Evolutionary conservation across 2,113 vertebrate genomes (phyloP), one percentile per base, ranked within the genome.

Genomic region (Turdus rufiventris): DNA sequence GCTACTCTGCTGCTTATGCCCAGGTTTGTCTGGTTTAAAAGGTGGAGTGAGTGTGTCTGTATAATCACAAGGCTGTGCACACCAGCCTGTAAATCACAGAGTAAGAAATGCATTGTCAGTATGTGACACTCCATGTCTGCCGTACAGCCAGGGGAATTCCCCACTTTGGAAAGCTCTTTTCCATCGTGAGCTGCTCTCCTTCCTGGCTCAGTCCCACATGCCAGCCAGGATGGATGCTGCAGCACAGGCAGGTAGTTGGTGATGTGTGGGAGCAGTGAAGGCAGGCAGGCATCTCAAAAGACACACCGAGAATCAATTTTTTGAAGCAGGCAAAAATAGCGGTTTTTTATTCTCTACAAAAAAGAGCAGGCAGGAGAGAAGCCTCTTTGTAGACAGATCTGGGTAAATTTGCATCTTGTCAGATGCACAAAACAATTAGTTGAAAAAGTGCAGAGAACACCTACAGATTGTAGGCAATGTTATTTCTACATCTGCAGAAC

Each of bases 361-460:
- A 89, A 86, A 48, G 28, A 62, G 21, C 56, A 40, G 33, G 61
- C 36, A 84, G 45, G 25, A 89, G 53, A 91, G 68, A 70, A 92
- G 72, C 21, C 72, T 94, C 76, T 80, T 67, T 77, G 60, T 78
- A 92, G 89, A 87, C 58, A 79, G 84, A 82, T 45, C 81, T 94
- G 68, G 67, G 58, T 79, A 91, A 88, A 88, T 93, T 91, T 91
- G 84, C 80, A 72, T 93, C 94, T 88, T 95, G 89, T 95, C 91
- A 89, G 62, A 61, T 50, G 53, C 84, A 72, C 53, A 34, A 78
- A 92, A 94, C 84, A 89, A 89, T 88, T 94, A 93, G 93, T 60
- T 77, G 79, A 65, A 75, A 79, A 94, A 87, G 47, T 0, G 0
- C 45, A 82, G 81, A 78, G 91, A 92, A 72, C 66, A 85, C 77